These are phyloP conservation scores for Portunus trituberculatus DNA, from an alignment of 1,140 invertebrate genomes.

Conservation along the genomic window DNA sequence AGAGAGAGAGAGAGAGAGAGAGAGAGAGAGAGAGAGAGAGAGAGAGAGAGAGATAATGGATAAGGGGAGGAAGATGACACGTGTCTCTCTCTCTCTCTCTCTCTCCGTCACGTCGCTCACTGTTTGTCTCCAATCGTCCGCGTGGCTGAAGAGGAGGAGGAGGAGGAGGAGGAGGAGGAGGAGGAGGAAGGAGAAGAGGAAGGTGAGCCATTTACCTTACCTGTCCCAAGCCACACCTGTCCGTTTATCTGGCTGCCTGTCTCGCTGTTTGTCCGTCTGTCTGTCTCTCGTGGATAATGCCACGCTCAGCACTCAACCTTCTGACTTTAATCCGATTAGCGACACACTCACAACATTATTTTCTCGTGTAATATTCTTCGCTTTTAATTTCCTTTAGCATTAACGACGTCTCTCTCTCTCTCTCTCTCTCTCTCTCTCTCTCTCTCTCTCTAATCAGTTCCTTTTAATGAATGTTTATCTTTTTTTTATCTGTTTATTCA, in stretches of 20 bases:
- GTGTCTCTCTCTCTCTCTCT: too few relatives aligned
- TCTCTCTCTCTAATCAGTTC: too few relatives aligned
- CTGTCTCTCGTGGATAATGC: not conserved
- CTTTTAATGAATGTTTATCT: too few relatives aligned
- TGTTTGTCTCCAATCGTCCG: not conserved
- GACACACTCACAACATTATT: not conserved
- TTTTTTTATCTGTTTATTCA: too few relatives aligned
- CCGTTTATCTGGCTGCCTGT: conserved; percentile 2
- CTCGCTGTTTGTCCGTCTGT: not conserved
- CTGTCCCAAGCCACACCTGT: not conserved
- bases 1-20: conserved; percentile 20
- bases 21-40: conserved; percentile 20
- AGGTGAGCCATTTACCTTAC: not conserved
- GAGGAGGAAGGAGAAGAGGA: not conserved
- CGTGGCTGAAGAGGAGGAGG: not conserved
- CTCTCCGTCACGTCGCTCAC: not conserved
- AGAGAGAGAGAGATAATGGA: not conserved
- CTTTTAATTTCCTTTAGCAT: not conserved
- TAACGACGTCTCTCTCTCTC: not conserved
- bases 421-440: not conserved
- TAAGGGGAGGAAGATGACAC: too few relatives aligned
- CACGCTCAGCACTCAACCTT: not conserved
- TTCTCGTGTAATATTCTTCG: not conserved
- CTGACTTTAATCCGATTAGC: not conserved
- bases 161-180: not conserved